Evolutionary conservation across 2,888 invertebrate genomes (phyloP).

Genomic region (Lithosia quadra): DNA sequence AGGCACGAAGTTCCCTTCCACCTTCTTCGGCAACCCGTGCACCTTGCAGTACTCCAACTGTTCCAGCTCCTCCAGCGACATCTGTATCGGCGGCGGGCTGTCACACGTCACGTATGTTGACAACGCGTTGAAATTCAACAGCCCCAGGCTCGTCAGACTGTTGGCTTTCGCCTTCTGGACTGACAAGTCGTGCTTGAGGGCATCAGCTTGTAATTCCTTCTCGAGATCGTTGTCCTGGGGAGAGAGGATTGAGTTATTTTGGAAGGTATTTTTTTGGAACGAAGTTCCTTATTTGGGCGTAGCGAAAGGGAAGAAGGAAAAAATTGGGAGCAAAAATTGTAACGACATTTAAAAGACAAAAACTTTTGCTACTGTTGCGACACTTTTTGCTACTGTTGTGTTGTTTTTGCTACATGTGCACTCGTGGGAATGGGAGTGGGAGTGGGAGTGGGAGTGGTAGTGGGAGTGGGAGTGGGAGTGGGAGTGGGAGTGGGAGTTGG

Average conservation of each 20-base stretch:
- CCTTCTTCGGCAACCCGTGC: conserved; percentile 90
- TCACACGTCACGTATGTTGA: conserved; percentile 92
- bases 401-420: too few species aligned
- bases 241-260: background rate
- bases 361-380: too few species aligned
- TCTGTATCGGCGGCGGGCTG: conserved; percentile 93
- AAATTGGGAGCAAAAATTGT: too few species aligned
- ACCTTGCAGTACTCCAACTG: conserved; percentile 91
- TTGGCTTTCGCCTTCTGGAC: conserved; percentile 73
- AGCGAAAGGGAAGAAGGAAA: too few species aligned
- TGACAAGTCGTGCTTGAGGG: conserved; percentile 67
- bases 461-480: too few species aligned
- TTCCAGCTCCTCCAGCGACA: conserved; percentile 91
- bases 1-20: conserved; percentile 90
- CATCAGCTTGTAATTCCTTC: conserved; percentile 78
- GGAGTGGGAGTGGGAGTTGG: too few species aligned
- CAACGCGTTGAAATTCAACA: conserved; percentile 83
- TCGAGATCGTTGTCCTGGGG: conserved; percentile 80
- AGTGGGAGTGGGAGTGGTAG: too few species aligned
- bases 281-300: too few species aligned
- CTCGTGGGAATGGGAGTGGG: too few species aligned
- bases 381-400: too few species aligned
- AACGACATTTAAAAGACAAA: too few species aligned
- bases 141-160: conserved; percentile 71
- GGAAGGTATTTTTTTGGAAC: fast-evolving